Base-by-base conservation (phyloP, 2,113 vertebrate species). In the Neodon shergylaensis region DNA sequence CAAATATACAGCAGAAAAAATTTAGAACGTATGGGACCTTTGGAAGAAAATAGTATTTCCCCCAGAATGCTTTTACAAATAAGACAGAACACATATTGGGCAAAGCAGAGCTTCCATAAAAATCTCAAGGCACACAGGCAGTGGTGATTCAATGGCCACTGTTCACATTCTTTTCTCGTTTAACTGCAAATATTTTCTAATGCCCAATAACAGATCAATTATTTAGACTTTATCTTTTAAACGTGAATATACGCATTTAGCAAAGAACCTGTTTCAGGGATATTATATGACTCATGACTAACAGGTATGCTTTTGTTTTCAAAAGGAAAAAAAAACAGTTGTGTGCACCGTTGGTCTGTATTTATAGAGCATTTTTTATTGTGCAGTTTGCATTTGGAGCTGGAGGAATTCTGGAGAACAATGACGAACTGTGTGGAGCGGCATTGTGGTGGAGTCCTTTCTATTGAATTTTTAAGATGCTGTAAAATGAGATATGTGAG, bases 401-500 rank as follows among this genome's bases (percentile, higher is more conserved):
- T 93, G 98, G 97, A 98, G 98, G 98, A 98, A 98, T 97, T 97
- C 96, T 97, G 95, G 95, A 97, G 97, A 98, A 99, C 98, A 99
- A 99, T 99, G 97, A 98, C 98, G 98, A 98, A 98, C 88, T 96
- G 97, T 98, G 98, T 98, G 98, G 98, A 98, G 98, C 98, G 98
- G 97, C 98, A 98, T 98, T 98, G 98, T 99, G 98, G 97, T 95
- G 91, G 92, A 98, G 98, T 92, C 98, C 98, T 98, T 99, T 98
- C 98, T 98, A 98, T 99, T 98, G 98, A 99, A 98, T 98, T 98
- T 99, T 98, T 98, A 98, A 99, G 98, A 98, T 98, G 98, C 96
- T 99, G 98, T 98, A 98, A 98, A 98, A 97, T 97, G 98, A 99
- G 98, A 98, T 99, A 98, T 98, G 98, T 97, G 98, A 98, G 98